These are phyloP conservation scores for Phacellophora camtschatica DNA, from an alignment of 30 jellyfish, hydroid and myxozoan species.

Conservation along the genomic window DNA sequence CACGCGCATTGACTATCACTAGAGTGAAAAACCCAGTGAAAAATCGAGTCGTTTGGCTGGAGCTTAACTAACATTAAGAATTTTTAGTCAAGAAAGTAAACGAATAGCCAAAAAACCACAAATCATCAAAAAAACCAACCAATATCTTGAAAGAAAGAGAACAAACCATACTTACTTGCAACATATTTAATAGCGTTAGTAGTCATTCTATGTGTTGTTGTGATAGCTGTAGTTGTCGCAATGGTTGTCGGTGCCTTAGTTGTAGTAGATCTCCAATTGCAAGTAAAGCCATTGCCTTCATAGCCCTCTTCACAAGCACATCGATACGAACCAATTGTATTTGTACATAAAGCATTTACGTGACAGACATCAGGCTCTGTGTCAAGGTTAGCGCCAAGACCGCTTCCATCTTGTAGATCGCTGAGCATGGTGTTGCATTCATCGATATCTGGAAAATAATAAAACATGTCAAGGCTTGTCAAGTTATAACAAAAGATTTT, in stretches of 20 bases:
- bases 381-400: slow-evolving; percentile 44
- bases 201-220: neutral
- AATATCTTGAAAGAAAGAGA: no score
- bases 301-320: slow-evolving; percentile 94
- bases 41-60: no score
- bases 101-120: no score
- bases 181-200: neutral
- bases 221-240: neutral
- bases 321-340: slow-evolving; percentile 86
- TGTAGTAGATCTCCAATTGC: slow-evolving; percentile 82
- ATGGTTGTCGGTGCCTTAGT: slow-evolving; percentile 65
- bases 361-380: slow-evolving; percentile 90
- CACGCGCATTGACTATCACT: no score
- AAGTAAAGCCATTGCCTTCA: slow-evolving; percentile 71
- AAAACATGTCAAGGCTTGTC: no score
- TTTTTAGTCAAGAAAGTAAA: no score
- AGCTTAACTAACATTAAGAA: no score
- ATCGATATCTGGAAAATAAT: slow-evolving; percentile 67
- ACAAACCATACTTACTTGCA: no score
- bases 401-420: slow-evolving; percentile 64
- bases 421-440: slow-evolving; percentile 63
- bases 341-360: slow-evolving; percentile 88
- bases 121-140: no score
- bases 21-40: no score
- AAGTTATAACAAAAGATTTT: no score